Conservation (phyloP, 1,140 invertebrate species). For the Bradynema listronoti region DNA sequence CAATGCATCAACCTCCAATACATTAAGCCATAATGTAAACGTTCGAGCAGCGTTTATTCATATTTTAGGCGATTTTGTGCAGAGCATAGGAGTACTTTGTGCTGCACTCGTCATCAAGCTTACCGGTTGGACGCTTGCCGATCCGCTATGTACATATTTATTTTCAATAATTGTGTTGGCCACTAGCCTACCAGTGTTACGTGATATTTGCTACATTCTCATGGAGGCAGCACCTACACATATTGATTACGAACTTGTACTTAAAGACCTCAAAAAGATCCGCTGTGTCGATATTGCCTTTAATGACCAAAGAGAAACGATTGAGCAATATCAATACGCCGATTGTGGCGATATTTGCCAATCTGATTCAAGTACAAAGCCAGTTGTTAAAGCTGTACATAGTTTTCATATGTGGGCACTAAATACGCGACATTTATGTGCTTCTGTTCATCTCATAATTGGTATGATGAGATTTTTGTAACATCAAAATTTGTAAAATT, state of each 20-base stretch:
- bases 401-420: slow-evolving; percentile 93
- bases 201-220: slow-evolving; percentile 19
- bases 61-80: slow-evolving; percentile 90
- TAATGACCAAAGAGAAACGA: neutral
- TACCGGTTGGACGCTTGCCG: slow-evolving; percentile 66
- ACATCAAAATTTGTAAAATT: no score
- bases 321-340: neutral
- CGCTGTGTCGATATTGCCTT: neutral
- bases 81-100: slow-evolving; percentile 86
- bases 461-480: slow-evolving; percentile 6
- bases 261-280: neutral
- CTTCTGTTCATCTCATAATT: slow-evolving; percentile 43
- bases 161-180: slow-evolving; percentile 84
- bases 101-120: slow-evolving; percentile 72
- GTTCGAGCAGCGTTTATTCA: slow-evolving; percentile 94
- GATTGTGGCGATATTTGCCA: neutral
- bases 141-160: slow-evolving; percentile 95
- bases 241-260: neutral
- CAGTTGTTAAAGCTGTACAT: slow-evolving; percentile 84
- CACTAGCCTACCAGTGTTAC: slow-evolving; percentile 20
- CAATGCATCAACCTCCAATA: no score
- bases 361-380: slow-evolving; percentile 64
- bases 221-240: slow-evolving; percentile 9
- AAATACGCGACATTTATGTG: slow-evolving; percentile 73
- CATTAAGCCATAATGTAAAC: slow-evolving; percentile 77